Evolutionary conservation across 2,888 invertebrate genomes (phyloP), one percentile per base, ranked within the genome.

Genomic region (Aphodius sticticus): DNA sequence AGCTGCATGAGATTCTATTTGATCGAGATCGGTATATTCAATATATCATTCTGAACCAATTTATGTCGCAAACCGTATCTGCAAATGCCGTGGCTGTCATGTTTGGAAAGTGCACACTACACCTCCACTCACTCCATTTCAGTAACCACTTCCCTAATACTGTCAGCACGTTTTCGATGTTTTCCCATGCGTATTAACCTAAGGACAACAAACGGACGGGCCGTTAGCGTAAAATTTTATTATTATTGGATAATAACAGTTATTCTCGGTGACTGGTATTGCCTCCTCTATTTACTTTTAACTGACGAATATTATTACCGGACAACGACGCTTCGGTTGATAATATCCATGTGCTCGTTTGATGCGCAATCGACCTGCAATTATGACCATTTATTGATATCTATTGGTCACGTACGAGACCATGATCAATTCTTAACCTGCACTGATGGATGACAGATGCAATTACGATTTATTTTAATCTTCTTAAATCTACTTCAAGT

Each of bases 211-310:
- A 9, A 53, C 53, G 12, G 12, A 53, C 53, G 53, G 53, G 12
- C 53, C 12, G 53, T 53, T 53, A 53, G 2, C 53, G 53, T 53
- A 53, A 53, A 53, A 53, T 5, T 53, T 53, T 53, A 53, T 53
- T 53, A 53, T 53, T 53, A 53, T 53, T 53, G 53, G 53, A 53
- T 53, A 53, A 53, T 53, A 53, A 53, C 53, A 53, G 53, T 53
- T 53, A 53, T 53, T 9, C 53, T 53, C 12, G 7, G 53, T 12
- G 53, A 53, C 53, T 53, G 53, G 53, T 9, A 53, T 53, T 12
- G 53, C 53, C 53, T 53, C 53, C 53, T 53, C 53, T 53, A 53
- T 53, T 53, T 53, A 53, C 53, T 53, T 53, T 53, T 5, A 53
- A 53, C 53, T 12, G 53, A 53, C 53, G 53, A 53, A 53, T 53